Evolutionary conservation across 2,113 vertebrate species (phyloP), one percentile per base, ranked within the genome.

Genomic region (Hippopotamus amphibius): DNA sequence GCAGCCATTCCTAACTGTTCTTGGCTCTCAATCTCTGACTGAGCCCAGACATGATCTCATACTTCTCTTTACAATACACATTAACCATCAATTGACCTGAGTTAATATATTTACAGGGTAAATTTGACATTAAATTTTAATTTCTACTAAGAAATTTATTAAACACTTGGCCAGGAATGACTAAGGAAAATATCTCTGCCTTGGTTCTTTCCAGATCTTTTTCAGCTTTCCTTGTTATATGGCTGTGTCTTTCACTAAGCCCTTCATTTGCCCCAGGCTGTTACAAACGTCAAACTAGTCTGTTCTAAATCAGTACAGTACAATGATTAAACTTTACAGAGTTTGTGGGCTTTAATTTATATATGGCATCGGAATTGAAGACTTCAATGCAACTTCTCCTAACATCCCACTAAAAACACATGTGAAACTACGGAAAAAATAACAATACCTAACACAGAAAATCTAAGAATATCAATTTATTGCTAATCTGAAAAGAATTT

Each of bases 141-240:
- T 61, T 87, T 87, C 92, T 96, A 55, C 19, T 46, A 80, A 90
- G 71, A 93, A 71, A 85, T 4, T 68, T 66, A 79, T 71, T 37
- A 72, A 86, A 90, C 37, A 4, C 19, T 66, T 74, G 30, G 17
- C 7, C 80, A 63, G 53, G 13, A 50, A 46, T 59, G 33, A 96
- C 79, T 69, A 85, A 66, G 30, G 84, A 96, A 90, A 96, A 69
- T 0, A 26, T 55, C 22, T 69, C 65, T 88, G 33, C n/a, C 72
- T 85, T 66, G 41, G 19, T 50, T 85, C 48, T 80, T 55, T 68
- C 43, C 37, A 89, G 41, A 80, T 61, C 12, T 15, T 46, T 93
- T 55, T 53, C 19, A 74, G n/a, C 24, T 92, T 88, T 80, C 24
- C 43, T 72, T 96, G 43, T 95, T 74, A 50, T 5, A 46, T 17